Conservation (phyloP, 2,888 invertebrate genomes). For the Magallana nippona region DNA sequence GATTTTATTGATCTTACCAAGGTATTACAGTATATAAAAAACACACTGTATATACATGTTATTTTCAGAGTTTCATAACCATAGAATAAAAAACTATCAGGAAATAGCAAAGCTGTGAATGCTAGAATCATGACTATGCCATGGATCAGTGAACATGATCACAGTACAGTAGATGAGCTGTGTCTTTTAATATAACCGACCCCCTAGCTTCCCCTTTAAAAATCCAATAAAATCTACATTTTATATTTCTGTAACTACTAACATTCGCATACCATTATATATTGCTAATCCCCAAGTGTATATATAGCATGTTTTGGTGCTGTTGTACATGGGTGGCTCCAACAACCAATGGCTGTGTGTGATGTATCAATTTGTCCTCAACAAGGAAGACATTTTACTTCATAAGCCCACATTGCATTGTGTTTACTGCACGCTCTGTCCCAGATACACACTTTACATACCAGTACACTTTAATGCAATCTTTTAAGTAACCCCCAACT, state of each 20-base stretch:
- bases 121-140: constrained; percentile 14
- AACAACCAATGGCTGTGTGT: not conserved
- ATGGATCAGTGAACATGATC: not conserved
- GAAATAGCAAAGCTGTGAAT: not conserved
- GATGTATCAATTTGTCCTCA: not conserved
- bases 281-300: not conserved
- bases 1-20: too few species aligned
- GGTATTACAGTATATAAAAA: too few species aligned
- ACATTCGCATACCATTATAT: not conserved
- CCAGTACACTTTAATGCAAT: not conserved
- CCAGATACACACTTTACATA: not conserved
- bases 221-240: too few species aligned
- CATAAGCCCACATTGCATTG: not conserved
- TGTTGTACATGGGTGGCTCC: not conserved
- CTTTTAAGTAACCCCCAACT: not conserved
- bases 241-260: not conserved
- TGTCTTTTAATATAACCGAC: not conserved
- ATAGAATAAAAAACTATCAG: not conserved
- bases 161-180: not conserved
- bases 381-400: constrained; percentile 8
- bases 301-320: not conserved
- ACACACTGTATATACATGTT: too few species aligned
- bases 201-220: too few species aligned
- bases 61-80: not conserved
- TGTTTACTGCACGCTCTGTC: not conserved